phyloP scores from a whole-genome alignment of 2,113 vertebrate genomes.

The Tylochromis polylepis region DNA sequence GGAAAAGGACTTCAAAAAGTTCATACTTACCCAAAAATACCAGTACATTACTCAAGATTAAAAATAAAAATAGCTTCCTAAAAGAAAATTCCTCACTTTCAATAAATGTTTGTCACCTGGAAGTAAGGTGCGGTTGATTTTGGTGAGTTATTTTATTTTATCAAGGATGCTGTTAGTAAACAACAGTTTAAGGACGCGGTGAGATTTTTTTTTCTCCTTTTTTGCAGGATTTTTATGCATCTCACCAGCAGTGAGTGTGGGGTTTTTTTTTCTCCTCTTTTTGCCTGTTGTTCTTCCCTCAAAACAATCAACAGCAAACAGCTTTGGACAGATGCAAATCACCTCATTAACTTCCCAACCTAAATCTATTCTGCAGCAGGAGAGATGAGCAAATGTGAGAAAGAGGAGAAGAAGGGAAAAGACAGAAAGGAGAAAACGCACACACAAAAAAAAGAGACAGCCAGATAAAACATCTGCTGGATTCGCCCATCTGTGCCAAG shows the following conservation, averaged over 20 bases:
- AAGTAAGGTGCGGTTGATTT: not conserved
- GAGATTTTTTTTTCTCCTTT: not conserved
- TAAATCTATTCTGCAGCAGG: conserved; percentile 55
- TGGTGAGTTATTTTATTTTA: not conserved
- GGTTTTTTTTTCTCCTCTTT: not conserved
- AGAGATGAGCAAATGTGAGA: not conserved
- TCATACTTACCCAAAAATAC: too few species aligned
- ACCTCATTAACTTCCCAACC: conserved; percentile 66
- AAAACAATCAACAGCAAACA: conserved; percentile 68
- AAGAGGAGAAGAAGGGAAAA: not conserved
- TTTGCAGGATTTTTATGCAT: not conserved
- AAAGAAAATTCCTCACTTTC: not conserved
- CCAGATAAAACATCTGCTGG: conserved; percentile 70
- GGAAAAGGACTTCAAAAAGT: not conserved
- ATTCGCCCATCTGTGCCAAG: conserved; percentile 67
- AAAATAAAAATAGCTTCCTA: not conserved
- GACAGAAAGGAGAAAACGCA: not conserved
- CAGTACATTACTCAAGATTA: not conserved
- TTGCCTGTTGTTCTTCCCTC: conserved; percentile 47
- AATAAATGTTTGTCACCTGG: not conserved
- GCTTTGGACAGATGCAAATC: conserved; percentile 73
- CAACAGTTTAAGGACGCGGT: not conserved
- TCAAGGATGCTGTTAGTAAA: not conserved
- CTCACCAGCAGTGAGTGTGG: conserved; percentile 14
- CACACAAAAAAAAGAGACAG: not conserved